Percentiles rank a stretch among this genome's conserved stretches.
phyloP scores from a whole-genome alignment of 2,797 vertebrate genomes.

The Hippoglossus hippoglossus region DNA sequence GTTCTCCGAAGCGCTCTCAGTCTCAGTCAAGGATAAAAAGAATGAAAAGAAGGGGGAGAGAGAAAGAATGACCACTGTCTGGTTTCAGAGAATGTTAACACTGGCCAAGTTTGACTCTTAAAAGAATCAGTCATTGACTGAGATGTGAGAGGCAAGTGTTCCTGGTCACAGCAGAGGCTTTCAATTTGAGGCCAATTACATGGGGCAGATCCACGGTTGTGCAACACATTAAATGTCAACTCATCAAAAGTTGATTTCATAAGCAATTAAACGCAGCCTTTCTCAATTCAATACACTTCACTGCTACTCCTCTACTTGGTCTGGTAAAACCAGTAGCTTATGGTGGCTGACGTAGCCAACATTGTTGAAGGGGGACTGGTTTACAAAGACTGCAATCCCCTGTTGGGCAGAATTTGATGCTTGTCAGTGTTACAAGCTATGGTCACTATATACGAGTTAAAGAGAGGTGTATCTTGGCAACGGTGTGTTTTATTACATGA shows the following conservation, averaged over 20 bases:
- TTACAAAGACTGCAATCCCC: too few relatives aligned
- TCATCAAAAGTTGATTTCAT: neutral
- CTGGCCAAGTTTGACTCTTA: conserved; percentile 42
- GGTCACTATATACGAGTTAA: too few relatives aligned
- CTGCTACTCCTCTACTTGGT: neutral
- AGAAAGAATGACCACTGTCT: conserved; percentile 68
- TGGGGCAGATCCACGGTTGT: neutral
- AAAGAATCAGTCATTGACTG: conserved; percentile 70
- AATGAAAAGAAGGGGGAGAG: conserved; percentile 57
- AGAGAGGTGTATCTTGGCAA: too few relatives aligned
- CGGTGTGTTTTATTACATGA: too few relatives aligned
- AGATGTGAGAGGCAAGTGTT: conserved; percentile 49
- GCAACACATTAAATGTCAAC: neutral
- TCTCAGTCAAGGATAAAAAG: conserved; percentile 64
- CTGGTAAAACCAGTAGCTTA: neutral
- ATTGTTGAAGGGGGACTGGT: too few relatives aligned
- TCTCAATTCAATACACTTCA: neutral
- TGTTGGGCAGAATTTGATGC: too few relatives aligned
- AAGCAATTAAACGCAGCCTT: neutral
- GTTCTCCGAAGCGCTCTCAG: conserved; percentile 50
- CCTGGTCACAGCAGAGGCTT: conserved; percentile 31
- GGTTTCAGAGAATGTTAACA: conserved; percentile 57
- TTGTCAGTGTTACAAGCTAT: too few relatives aligned
- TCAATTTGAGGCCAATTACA: conserved; percentile 33
- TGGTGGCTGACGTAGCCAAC: neutral